phyloP scores from a whole-genome alignment of 2,888 invertebrate genomes.

The Heliconius ismenius region DNA sequence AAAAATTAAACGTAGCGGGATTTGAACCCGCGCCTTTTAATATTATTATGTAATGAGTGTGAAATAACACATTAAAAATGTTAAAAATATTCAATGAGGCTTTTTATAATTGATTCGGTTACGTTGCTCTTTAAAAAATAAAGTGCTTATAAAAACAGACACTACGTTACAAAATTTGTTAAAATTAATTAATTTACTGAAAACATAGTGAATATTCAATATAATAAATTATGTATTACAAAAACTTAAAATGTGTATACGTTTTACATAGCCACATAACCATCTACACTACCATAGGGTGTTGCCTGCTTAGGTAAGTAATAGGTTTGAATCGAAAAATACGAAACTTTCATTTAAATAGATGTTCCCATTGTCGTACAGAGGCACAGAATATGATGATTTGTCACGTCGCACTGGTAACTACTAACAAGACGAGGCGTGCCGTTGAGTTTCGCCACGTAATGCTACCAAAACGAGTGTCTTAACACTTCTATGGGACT shows the following conservation, averaged over 20 bases:
- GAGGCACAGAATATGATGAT: neutral
- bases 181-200: slow-evolving; percentile 10
- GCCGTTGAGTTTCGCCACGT: too few species aligned
- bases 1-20: neutral
- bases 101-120: neutral
- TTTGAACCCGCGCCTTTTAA: neutral
- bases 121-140: neutral
- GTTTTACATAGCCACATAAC: neutral
- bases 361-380: neutral
- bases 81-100: neutral
- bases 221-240: neutral
- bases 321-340: neutral
- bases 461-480: neutral
- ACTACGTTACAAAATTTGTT: neutral
- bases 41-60: neutral
- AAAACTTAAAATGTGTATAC: neutral
- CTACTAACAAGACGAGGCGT: neutral
- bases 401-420: neutral
- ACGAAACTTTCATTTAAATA: too few species aligned
- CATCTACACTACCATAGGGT: too few species aligned
- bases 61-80: neutral
- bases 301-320: too few species aligned
- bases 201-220: neutral
- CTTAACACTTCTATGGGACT: neutral
- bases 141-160: neutral